Evolutionary conservation across 2,888 invertebrate species (phyloP).

Genomic region (Lepeophtheirus nordmannii): DNA sequence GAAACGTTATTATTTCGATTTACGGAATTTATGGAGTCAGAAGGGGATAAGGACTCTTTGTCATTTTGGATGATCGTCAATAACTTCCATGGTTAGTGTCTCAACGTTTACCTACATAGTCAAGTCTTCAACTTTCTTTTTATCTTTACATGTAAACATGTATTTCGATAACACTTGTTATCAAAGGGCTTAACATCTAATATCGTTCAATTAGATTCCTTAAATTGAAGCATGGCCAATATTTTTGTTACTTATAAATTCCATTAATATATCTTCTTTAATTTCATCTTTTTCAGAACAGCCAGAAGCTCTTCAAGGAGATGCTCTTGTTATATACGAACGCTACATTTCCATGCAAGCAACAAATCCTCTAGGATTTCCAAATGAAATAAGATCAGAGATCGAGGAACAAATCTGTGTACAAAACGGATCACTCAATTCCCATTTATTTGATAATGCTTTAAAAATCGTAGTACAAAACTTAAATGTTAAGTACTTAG

Average conservation of each 20-base stretch:
- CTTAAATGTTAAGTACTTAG: slow-evolving; percentile 5
- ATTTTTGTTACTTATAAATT: no score
- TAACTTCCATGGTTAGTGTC: neutral
- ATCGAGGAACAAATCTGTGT: slow-evolving; percentile 19
- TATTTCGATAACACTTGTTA: no score
- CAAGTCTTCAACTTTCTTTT: no score
- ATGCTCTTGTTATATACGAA: slow-evolving; percentile 16
- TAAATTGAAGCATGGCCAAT: no score
- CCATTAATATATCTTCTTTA: no score
- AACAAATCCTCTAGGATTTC: slow-evolving; percentile 15
- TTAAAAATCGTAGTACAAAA: neutral
- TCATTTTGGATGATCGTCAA: slow-evolving; percentile 17
- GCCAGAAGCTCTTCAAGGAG: neutral
- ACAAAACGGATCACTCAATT: neutral
- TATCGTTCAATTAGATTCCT: no score
- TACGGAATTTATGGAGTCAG: slow-evolving; percentile 13
- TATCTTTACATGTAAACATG: no score
- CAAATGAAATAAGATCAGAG: neutral
- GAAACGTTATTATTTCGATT: slow-evolving; percentile 13
- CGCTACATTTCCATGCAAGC: slow-evolving; percentile 12
- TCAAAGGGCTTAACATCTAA: no score
- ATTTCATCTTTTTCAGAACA: neutral
- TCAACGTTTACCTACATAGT: no score
- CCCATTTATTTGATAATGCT: slow-evolving; percentile 11
- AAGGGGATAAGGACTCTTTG: neutral